Evolutionary conservation across 2,797 vertebrate genomes (phyloP).

Genomic region (Podarcis siculus): DNA sequence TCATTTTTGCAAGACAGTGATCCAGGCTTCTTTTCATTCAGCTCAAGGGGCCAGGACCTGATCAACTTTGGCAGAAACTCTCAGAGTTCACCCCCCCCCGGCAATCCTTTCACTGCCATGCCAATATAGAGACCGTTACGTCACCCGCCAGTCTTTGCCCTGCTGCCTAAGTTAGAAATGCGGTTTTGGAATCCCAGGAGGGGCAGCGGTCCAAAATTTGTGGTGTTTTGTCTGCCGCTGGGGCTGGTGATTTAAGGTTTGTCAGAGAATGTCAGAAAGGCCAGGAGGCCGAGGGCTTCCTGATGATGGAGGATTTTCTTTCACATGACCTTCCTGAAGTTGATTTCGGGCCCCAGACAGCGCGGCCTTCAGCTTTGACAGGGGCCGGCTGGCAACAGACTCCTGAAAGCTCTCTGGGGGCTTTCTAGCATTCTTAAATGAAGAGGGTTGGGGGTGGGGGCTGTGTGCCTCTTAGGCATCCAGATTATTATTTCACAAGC

Average conservation of each 20-base stretch:
- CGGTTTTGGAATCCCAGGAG: slow-evolving; percentile 31
- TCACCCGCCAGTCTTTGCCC: not conserved
- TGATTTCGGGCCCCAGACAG: slow-evolving; percentile 86
- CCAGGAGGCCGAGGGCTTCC: slow-evolving; percentile 77
- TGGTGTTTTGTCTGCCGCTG: slow-evolving; percentile 77
- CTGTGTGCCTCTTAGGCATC: slow-evolving; percentile 63
- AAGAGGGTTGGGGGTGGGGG: slow-evolving; percentile 36
- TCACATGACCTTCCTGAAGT: slow-evolving; percentile 88
- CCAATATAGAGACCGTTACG: not conserved
- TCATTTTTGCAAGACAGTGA: not conserved
- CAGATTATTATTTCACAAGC: slow-evolving; percentile 55
- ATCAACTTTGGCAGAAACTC: not conserved
- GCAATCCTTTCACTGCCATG: not conserved
- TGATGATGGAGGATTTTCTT: slow-evolving; percentile 82
- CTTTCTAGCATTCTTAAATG: slow-evolving; percentile 88
- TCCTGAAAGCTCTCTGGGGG: slow-evolving; percentile 83
- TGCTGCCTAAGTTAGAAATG: accelerated
- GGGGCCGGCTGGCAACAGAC: slow-evolving; percentile 83
- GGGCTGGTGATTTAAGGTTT: slow-evolving; percentile 76
- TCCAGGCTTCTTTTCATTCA: not conserved
- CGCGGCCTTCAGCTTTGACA: slow-evolving; percentile 80
- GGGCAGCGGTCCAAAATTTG: slow-evolving; percentile 58
- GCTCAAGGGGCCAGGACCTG: too few species aligned
- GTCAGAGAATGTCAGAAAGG: slow-evolving; percentile 77
- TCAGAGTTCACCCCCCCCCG: not conserved